Evolutionary conservation across 2,888 invertebrate genomes (phyloP).

Genomic region (Melanargia galathea): DNA sequence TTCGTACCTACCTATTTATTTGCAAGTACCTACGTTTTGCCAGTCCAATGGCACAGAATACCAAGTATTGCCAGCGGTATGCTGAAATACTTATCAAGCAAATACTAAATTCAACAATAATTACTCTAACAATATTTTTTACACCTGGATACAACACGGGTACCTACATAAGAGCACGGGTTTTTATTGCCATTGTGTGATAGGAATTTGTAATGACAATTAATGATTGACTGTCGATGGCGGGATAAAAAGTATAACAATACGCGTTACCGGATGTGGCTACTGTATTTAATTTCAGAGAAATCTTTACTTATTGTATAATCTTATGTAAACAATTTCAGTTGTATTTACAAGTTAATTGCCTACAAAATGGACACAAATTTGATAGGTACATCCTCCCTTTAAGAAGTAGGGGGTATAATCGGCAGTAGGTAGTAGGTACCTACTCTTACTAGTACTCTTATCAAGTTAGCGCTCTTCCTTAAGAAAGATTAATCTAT

Average conservation of each 20-base stretch:
- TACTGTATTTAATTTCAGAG: conserved; percentile 47
- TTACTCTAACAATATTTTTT: background rate
- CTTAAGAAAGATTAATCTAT: too few species aligned
- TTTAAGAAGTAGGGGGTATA: too few species aligned
- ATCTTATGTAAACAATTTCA: background rate
- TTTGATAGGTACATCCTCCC: background rate
- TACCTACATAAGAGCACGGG: conserved; percentile 42
- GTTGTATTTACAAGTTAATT: background rate
- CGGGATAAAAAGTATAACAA: conserved; percentile 64
- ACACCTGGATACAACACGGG: background rate
- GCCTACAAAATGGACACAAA: background rate
- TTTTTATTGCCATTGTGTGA: conserved; percentile 66
- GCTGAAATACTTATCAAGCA: too few species aligned
- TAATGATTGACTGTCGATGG: conserved; percentile 55
- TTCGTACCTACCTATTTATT: too few species aligned
- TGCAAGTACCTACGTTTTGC: too few species aligned
- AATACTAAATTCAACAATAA: background rate
- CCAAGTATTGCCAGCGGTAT: too few species aligned
- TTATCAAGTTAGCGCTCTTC: too few species aligned
- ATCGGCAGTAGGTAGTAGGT: too few species aligned
- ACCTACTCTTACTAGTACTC: too few species aligned
- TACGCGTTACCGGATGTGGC: conserved; percentile 54
- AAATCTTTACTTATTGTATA: conserved; percentile 14
- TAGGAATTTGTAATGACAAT: conserved; percentile 63
- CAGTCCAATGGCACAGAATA: too few species aligned